phyloP scores from a whole-genome alignment of 2,113 vertebrate species.

The Pardalotus punctatus region DNA sequence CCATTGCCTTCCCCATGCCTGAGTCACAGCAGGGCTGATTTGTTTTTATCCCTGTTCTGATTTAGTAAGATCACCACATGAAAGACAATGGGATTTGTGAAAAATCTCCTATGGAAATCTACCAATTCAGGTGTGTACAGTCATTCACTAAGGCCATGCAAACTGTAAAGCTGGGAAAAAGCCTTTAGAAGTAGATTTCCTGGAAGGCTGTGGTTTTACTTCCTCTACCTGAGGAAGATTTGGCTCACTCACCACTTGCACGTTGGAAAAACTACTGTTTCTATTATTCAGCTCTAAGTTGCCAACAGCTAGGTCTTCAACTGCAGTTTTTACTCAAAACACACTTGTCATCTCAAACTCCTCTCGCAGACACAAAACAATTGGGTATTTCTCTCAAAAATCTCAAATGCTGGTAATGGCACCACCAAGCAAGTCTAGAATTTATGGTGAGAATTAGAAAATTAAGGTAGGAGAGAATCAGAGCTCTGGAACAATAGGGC shows the following conservation, averaged over 20 bases:
- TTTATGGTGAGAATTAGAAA: neutral
- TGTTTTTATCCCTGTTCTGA: neutral
- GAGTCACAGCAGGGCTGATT: neutral
- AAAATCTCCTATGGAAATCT: neutral
- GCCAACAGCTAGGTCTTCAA: neutral
- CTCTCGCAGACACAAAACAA: neutral
- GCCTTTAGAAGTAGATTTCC: neutral
- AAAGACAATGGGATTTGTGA: neutral
- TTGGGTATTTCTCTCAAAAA: neutral
- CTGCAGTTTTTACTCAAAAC: neutral
- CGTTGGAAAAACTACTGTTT: fast-evolving
- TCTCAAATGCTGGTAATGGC: neutral
- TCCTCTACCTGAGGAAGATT: neutral
- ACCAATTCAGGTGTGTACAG: neutral
- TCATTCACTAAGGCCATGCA: neutral
- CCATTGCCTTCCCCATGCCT: neutral
- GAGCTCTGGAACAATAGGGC: neutral
- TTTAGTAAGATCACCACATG: neutral
- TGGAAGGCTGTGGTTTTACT: neutral
- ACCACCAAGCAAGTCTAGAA: neutral
- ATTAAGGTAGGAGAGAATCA: neutral
- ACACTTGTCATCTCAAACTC: neutral
- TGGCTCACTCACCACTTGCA: neutral
- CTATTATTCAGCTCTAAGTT: neutral
- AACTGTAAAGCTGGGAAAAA: neutral